A percentile compares a stretch with the other conserved stretches of the same genome.
phyloP scores from a whole-genome alignment of 2,888 invertebrate genomes.

The Drosophila neutralis region DNA sequence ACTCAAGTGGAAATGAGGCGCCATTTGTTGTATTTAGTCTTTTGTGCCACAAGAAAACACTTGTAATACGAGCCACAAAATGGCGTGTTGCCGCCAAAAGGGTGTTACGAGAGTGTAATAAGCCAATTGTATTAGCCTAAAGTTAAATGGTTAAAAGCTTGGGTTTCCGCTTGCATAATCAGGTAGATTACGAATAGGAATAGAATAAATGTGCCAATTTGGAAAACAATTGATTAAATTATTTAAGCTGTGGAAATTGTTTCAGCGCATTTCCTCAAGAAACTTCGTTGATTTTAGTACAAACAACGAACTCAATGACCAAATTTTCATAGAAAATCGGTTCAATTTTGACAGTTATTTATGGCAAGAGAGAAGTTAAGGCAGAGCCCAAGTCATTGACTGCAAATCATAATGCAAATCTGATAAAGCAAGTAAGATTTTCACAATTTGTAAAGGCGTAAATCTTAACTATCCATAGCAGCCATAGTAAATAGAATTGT shows the following conservation, averaged over 20 bases:
- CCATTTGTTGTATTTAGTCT: conserved; percentile 54
- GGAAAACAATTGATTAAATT: background rate
- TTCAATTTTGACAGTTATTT: too few species aligned
- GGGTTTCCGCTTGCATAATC: background rate
- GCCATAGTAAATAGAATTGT: background rate
- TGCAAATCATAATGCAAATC: background rate
- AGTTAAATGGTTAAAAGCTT: background rate
- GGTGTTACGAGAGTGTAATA: conserved; percentile 5
- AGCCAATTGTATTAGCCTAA: background rate
- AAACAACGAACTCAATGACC: too few species aligned
- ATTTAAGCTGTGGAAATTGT: background rate
- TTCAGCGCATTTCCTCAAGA: too few species aligned
- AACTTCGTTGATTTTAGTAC: too few species aligned
- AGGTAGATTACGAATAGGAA: background rate
- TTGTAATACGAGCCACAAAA: conserved; percentile 18
- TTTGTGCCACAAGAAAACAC: conserved; percentile 13
- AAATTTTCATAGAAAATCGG: too few species aligned
- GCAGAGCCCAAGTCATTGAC: too few species aligned
- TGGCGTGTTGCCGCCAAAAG: conserved; percentile 26
- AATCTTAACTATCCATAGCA: background rate
- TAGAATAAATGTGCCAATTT: background rate
- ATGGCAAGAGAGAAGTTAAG: too few species aligned
- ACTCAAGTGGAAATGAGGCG: conserved; percentile 63
- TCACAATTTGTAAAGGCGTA: background rate
- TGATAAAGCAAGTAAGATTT: background rate